These are phyloP conservation scores for Therioaphis trifolii DNA, from an alignment of 2,888 invertebrate genomes.

Conservation along the genomic window DNA sequence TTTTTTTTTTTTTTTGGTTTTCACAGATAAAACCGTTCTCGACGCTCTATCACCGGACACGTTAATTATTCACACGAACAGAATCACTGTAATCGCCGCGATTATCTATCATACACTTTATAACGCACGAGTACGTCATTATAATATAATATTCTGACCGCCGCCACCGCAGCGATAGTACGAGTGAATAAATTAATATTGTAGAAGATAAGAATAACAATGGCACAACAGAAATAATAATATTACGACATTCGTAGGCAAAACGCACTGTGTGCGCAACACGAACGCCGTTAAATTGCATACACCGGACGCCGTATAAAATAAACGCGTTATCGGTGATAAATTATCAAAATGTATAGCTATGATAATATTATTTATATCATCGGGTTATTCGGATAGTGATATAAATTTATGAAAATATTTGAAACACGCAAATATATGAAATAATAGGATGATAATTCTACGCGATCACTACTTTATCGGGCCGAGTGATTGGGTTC, in stretches of 20 bases:
- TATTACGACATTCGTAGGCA: slow-evolving; percentile 6
- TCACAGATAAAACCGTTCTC: neutral
- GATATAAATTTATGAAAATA: too few species aligned
- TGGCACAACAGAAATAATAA: neutral
- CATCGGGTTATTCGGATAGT: too few species aligned
- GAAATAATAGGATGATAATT: too few species aligned
- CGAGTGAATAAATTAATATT: neutral
- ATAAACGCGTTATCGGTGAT: neutral
- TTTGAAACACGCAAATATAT: too few species aligned
- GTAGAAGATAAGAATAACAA: neutral
- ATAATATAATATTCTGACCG: neutral
- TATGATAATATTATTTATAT: too few species aligned
- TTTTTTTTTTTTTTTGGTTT: neutral
- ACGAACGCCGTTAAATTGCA: slow-evolving; percentile 50
- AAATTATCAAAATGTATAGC: too few species aligned
- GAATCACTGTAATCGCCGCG: neutral
- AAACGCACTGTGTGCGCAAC: neutral
- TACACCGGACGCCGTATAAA: slow-evolving; percentile 38
- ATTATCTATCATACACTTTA: too few species aligned
- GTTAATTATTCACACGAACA: neutral
- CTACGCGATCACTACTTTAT: too few species aligned
- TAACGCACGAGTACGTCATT: too few species aligned
- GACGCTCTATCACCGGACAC: neutral
- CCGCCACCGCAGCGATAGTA: neutral
- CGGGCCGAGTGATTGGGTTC: too few species aligned